Percentiles rank a stretch among this genome's conserved stretches.
These are phyloP conservation scores for Scatophagus argus DNA, from an alignment of 2,113 vertebrate species.

Conservation along the genomic window DNA sequence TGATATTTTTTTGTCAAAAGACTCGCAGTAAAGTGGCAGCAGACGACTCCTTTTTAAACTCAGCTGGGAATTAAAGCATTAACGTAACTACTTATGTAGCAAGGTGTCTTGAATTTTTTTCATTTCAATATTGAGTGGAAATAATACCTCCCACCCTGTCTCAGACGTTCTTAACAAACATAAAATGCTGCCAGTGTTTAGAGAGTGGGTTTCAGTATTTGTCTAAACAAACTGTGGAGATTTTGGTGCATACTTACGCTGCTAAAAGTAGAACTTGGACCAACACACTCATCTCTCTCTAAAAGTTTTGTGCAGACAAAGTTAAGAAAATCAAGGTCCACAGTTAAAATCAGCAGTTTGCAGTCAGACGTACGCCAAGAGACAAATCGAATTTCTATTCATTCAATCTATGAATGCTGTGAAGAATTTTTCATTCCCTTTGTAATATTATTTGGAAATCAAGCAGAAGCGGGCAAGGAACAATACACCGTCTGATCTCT, in stretches of 20 bases:
- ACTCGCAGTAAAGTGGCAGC: neutral
- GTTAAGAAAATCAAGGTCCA: neutral
- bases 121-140: neutral
- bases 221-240: slow-evolving; percentile 12
- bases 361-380: neutral
- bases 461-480: neutral
- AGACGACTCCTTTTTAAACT: neutral
- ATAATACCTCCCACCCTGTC: neutral
- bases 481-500: neutral
- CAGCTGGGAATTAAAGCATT: slow-evolving; percentile 16
- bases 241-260: neutral
- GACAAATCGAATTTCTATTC: neutral
- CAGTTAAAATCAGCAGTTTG: neutral
- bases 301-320: slow-evolving; percentile 5
- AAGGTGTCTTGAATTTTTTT: neutral
- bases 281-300: neutral
- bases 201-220: slow-evolving; percentile 16
- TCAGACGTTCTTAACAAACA: slow-evolving; percentile 24
- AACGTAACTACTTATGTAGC: neutral
- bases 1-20: neutral
- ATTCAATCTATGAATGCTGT: neutral
- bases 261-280: neutral
- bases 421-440: slow-evolving; percentile 15
- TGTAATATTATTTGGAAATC: slow-evolving; percentile 24
- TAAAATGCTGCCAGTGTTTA: slow-evolving; percentile 31